A percentile compares a stretch with the other conserved stretches of the same genome.
phyloP scores from a whole-genome alignment of 2,888 invertebrate genomes.

The Harmothoe impar region DNA sequence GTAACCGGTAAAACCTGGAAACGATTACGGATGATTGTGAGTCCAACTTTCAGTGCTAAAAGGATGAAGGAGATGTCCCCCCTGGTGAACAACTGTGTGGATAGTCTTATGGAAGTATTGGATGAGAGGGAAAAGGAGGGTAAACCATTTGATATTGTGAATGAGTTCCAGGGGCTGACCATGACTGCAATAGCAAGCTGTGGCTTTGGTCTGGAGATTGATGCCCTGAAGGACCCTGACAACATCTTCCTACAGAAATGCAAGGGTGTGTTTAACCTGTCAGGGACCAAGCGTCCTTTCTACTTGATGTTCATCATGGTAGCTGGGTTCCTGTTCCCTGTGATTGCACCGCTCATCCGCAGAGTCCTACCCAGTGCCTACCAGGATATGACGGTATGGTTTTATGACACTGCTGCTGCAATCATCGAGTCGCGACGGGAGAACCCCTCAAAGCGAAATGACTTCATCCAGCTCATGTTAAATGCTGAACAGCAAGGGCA shows the following conservation, averaged over 20 bases:
- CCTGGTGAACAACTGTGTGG: neutral
- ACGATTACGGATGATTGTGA: conserved; percentile 84
- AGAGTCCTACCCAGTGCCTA: neutral
- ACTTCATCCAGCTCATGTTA: conserved; percentile 34
- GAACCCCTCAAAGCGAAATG: neutral
- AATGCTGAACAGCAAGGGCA: conserved; percentile 2
- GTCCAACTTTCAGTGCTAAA: conserved; percentile 84
- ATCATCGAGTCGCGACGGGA: neutral
- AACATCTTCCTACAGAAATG: conserved; percentile 49
- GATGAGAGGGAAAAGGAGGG: conserved; percentile 26
- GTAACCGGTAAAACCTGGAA: conserved; percentile 82
- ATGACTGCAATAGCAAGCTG: conserved; percentile 47
- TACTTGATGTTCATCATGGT: neutral
- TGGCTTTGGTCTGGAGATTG: conserved; percentile 52
- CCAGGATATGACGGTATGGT: neutral
- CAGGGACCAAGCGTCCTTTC: neutral
- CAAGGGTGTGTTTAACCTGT: neutral
- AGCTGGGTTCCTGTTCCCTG: neutral
- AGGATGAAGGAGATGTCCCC: conserved; percentile 81
- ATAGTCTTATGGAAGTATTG: conserved; percentile 28
- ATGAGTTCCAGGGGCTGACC: conserved; percentile 41
- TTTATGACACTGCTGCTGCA: neutral
- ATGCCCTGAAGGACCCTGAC: conserved; percentile 54
- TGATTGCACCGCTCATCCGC: neutral
- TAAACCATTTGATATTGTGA: conserved; percentile 52